A percentile compares a stretch with the other conserved stretches of the same genome.
These are phyloP conservation scores for Octomys mimax DNA, from an alignment of 2,797 vertebrate genomes.

Conservation along the genomic window DNA sequence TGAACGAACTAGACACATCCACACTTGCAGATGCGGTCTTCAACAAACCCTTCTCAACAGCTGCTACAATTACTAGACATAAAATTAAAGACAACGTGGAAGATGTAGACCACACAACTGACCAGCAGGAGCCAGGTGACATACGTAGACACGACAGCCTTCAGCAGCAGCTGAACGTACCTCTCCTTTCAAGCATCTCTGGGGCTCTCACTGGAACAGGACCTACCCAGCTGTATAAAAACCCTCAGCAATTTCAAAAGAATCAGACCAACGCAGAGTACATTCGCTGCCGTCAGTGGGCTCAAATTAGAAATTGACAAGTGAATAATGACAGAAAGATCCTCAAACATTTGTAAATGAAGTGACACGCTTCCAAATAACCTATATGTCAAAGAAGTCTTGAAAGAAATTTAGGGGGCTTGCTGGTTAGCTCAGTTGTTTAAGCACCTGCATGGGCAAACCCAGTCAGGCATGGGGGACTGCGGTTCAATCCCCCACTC, in stretches of 20 bases:
- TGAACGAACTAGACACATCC: background rate
- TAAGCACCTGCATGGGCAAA: no score
- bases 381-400: background rate
- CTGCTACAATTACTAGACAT: background rate
- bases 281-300: background rate
- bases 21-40: background rate
- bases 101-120: background rate
- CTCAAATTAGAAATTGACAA: background rate
- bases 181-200: background rate
- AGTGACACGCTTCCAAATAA: background rate
- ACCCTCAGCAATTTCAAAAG: background rate
- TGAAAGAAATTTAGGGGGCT: background rate
- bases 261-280: background rate
- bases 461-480: no score
- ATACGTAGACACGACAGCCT: background rate
- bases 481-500: no score
- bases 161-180: background rate
- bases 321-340: background rate
- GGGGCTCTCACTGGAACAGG: background rate
- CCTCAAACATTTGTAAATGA: background rate
- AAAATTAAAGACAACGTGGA: background rate
- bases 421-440: no score
- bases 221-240: background rate
- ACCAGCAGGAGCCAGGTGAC: background rate
- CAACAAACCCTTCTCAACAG: background rate